phyloP scores from a whole-genome alignment of 92 coral and sea anemone species.

The Ricordea florida region DNA sequence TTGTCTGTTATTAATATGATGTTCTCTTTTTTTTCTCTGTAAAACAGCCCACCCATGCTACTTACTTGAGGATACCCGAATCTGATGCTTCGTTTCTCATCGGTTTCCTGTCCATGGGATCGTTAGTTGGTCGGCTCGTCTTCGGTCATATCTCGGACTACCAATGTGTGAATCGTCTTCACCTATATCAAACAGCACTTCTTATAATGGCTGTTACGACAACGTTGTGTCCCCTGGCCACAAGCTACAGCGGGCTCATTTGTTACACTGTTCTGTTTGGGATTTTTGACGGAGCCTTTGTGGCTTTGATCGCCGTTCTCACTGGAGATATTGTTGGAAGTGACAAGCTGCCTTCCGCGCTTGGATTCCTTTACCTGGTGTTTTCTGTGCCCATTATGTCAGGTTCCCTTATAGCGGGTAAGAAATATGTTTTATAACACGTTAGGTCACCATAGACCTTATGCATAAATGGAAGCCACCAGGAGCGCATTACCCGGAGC shows the following conservation, averaged over 20 bases:
- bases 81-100: constrained; percentile 50
- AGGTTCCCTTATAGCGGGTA: constrained; percentile 78
- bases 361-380: constrained; percentile 60
- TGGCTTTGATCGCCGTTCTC: constrained; percentile 54
- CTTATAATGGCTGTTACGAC: constrained; percentile 67
- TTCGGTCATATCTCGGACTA: constrained; percentile 73
- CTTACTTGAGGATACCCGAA: constrained; percentile 14
- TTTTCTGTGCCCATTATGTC: constrained; percentile 61
- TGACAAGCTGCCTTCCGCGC: constrained; percentile 59
- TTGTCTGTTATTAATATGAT: neutral
- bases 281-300: constrained; percentile 65
- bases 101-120: constrained; percentile 53
- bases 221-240: constrained; percentile 55
- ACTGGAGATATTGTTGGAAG: constrained; percentile 62
- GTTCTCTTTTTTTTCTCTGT: neutral
- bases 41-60: constrained; percentile 61
- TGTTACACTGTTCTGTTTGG: constrained; percentile 65
- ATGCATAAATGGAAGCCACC: no score
- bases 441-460: no score
- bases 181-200: constrained; percentile 62
- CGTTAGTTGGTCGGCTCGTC: constrained; percentile 60
- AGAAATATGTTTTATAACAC: neutral
- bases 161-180: constrained; percentile 63
- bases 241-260: constrained; percentile 47
- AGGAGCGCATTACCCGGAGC: no score